These are phyloP conservation scores for Drosophila recens DNA, from an alignment of 2,888 invertebrate genomes.

Conservation along the genomic window DNA sequence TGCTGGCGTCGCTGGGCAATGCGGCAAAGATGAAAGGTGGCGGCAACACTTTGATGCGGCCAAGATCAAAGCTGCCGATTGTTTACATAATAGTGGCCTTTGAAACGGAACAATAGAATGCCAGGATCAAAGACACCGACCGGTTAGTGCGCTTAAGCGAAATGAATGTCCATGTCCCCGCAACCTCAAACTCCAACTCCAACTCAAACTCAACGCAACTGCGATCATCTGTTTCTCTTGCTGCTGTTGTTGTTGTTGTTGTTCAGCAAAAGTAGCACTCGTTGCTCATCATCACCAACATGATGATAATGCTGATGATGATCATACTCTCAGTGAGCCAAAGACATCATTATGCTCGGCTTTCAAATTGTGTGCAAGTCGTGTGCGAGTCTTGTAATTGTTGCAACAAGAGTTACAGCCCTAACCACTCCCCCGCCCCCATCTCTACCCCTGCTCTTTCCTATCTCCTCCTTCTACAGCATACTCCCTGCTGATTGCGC, in stretches of 20 bases:
- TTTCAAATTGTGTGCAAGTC: slow-evolving; percentile 50
- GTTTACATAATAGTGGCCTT: slow-evolving; percentile 90
- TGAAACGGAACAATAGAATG: slow-evolving; percentile 87
- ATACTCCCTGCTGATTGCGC: slow-evolving; percentile 72
- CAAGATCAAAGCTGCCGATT: slow-evolving; percentile 88
- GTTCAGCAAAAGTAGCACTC: slow-evolving; percentile 56
- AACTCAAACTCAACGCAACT: slow-evolving; percentile 33
- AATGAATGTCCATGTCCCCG: slow-evolving; percentile 72
- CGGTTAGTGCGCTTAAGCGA: slow-evolving; percentile 77
- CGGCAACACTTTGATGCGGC: slow-evolving; percentile 86
- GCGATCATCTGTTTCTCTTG: slow-evolving; percentile 63
- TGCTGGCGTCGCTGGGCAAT: slow-evolving; percentile 67
- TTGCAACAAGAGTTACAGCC: slow-evolving; percentile 52
- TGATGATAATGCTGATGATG: slow-evolving; percentile 48
- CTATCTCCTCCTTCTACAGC: neutral
- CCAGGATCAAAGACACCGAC: slow-evolving; percentile 85
- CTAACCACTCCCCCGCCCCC: neutral
- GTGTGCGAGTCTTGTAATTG: slow-evolving; percentile 59
- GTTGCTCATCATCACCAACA: slow-evolving; percentile 15
- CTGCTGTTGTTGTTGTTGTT: slow-evolving; percentile 25
- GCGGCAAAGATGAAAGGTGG: slow-evolving; percentile 77
- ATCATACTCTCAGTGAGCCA: slow-evolving; percentile 40
- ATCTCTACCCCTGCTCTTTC: neutral
- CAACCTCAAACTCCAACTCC: slow-evolving; percentile 26
- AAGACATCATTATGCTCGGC: slow-evolving; percentile 49